These are phyloP conservation scores for crab-eating macaque (Macaca fascicularis) DNA, from an alignment of 2,113 vertebrate genomes.

Conservation along the genomic window DNA sequence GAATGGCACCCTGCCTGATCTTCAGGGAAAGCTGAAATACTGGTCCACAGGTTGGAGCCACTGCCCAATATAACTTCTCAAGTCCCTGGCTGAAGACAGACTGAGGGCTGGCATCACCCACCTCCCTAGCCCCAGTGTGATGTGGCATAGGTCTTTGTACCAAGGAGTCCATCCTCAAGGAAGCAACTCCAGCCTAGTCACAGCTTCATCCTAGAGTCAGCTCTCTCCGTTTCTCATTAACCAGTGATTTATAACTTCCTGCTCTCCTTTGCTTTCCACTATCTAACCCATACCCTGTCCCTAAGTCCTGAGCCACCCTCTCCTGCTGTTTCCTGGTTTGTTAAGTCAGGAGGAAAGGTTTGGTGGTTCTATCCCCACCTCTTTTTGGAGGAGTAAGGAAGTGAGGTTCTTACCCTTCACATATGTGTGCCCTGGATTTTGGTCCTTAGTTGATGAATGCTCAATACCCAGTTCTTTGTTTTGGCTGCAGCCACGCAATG, in stretches of 20 bases:
- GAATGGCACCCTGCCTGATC: background rate
- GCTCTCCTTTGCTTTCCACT: background rate
- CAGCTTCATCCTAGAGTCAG: background rate
- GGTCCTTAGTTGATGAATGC: background rate
- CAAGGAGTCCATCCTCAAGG: background rate
- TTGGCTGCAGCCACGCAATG: background rate
- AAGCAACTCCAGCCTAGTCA: background rate
- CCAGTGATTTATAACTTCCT: background rate
- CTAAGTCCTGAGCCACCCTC: constrained; percentile 3
- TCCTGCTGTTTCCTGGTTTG: background rate
- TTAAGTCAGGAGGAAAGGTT: background rate
- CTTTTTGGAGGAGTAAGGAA: background rate
- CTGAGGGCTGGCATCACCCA: background rate
- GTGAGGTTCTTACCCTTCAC: background rate
- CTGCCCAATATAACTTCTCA: background rate
- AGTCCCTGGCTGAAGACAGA: background rate
- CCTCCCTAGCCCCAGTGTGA: too few relatives aligned
- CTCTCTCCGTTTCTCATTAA: background rate
- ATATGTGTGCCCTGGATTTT: background rate
- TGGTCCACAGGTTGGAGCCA: background rate
- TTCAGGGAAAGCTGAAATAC: background rate
- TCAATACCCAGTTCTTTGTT: background rate
- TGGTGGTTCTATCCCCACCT: background rate
- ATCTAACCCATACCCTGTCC: background rate
- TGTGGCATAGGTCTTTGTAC: background rate